These are phyloP conservation scores for Peromyscus californicus DNA, from an alignment of 2,113 vertebrate species.

Conservation along the genomic window DNA sequence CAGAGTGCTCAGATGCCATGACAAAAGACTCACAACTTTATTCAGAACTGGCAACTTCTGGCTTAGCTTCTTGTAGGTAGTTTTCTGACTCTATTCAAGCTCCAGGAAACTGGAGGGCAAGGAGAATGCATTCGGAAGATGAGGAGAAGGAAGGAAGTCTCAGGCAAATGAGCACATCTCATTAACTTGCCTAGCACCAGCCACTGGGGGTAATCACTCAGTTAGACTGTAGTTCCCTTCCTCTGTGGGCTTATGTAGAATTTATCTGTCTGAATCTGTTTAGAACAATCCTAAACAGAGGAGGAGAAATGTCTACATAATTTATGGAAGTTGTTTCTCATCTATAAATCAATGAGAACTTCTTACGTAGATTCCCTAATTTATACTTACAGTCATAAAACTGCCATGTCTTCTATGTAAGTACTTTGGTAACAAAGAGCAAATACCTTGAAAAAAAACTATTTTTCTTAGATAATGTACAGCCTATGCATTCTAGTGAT, in stretches of 20 bases:
- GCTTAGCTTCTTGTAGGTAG: not conserved
- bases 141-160: not conserved
- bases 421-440: conserved; percentile 42
- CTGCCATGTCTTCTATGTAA: not conserved
- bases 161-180: not conserved
- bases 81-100: not conserved
- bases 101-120: not conserved
- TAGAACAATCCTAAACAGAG: not conserved
- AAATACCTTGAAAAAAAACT: not conserved
- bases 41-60: not conserved
- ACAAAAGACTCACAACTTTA: not conserved
- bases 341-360: conserved; percentile 3
- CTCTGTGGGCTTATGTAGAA: not conserved
- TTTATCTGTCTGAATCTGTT: not conserved
- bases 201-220: not conserved
- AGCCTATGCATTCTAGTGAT: not conserved
- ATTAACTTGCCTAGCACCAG: not conserved
- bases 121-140: not conserved
- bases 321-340: conserved; percentile 37
- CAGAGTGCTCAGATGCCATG: not conserved
- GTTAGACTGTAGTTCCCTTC: not conserved
- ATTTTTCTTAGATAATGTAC: conserved; percentile 28
- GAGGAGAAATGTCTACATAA: conserved; percentile 17
- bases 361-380: conserved; percentile 8
- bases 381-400: conserved; percentile 60